A percentile compares a stretch with the other conserved stretches of the same genome.
Conservation (phyloP, 2,113 vertebrate species). For the Sinocyclocheilus grahami region DNA sequence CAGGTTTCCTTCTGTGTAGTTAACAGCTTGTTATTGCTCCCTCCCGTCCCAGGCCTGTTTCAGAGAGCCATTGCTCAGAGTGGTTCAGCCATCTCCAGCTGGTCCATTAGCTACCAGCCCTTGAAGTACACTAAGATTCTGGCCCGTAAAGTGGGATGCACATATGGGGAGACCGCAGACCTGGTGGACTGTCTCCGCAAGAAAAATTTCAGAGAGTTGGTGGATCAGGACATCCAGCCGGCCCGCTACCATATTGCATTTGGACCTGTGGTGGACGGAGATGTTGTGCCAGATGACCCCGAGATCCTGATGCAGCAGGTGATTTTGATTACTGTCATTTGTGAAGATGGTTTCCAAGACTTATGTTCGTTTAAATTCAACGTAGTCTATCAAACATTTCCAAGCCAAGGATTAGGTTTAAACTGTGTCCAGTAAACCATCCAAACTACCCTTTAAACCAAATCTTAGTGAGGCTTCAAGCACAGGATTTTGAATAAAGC, state of each 20-base stretch:
- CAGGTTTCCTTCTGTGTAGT: background rate
- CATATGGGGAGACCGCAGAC: constrained; percentile 84
- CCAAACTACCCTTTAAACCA: background rate
- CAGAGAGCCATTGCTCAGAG: constrained; percentile 95
- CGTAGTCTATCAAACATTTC: background rate
- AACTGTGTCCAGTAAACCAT: background rate
- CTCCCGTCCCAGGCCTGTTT: constrained; percentile 80
- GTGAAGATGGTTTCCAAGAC: background rate
- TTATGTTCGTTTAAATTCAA: background rate
- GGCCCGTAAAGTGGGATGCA: constrained; percentile 91
- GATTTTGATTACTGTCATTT: constrained; percentile 10
- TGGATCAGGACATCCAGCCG: constrained; percentile 95
- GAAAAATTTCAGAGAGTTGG: constrained; percentile 89
- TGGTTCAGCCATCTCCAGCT: constrained; percentile 94
- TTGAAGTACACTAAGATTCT: constrained; percentile 92
- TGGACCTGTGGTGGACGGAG: constrained; percentile 93
- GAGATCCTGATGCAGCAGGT: constrained; percentile 97
- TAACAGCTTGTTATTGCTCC: background rate
- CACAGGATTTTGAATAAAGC: background rate
- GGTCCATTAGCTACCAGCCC: constrained; percentile 95
- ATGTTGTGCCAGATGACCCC: constrained; percentile 93
- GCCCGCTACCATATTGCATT: constrained; percentile 98
- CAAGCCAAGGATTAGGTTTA: background rate
- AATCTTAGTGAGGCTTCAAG: background rate
- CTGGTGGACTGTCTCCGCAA: constrained; percentile 89